Evolutionary conservation across 37 sponge, comb jelly and placozoan species (phyloP), one percentile per base, ranked within the genome.

Genomic region (Eunapius fragilis): DNA sequence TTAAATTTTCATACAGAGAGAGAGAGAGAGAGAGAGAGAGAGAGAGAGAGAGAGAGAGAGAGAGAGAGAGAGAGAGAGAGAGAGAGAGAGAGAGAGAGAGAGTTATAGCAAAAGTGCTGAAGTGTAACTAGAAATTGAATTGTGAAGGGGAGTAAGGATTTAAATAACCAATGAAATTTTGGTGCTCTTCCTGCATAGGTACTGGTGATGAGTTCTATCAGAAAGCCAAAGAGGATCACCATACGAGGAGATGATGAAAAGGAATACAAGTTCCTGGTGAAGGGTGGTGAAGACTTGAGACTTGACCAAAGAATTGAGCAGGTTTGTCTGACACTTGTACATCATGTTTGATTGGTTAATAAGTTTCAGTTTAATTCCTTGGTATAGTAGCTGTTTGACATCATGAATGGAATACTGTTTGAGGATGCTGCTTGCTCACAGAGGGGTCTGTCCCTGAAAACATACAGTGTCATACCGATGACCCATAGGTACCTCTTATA

Each of bases 271-370:
- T 96, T 97, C 81, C 92, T 99, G 78, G 96, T 99, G 83, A 99
- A 99, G 83, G 96, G 98, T 41, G 99, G 99, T 25, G 99, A 99
- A 77, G 99, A 99, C 80, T 80, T 99, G 72, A 77, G 99, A 76
- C 75, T 91, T 77, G 99, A 99, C 78, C 98, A 99, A 86, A 75
- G 99, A 30, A 94, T 99, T 31, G 98, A 97, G 80, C 97, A 99
- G 90, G 94, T 97, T 45, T 45, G 47, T 45, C 47, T 9, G 7
- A 45, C 47, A 4, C 47, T 45, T 9, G 4, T 10, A 17, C 14
- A 19, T 58, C 19, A 19, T 10, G 92, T 13, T 85, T 92, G 96
- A 71, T 97, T 99, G 99, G 73, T 82, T 28, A 92, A 92, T n/a
- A n/a, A n/a, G n/a, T n/a, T n/a, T n/a, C 31, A 32, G 3, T 4